phyloP scores from a whole-genome alignment of 2,797 vertebrate genomes.

The Sebastes matsubarae region DNA sequence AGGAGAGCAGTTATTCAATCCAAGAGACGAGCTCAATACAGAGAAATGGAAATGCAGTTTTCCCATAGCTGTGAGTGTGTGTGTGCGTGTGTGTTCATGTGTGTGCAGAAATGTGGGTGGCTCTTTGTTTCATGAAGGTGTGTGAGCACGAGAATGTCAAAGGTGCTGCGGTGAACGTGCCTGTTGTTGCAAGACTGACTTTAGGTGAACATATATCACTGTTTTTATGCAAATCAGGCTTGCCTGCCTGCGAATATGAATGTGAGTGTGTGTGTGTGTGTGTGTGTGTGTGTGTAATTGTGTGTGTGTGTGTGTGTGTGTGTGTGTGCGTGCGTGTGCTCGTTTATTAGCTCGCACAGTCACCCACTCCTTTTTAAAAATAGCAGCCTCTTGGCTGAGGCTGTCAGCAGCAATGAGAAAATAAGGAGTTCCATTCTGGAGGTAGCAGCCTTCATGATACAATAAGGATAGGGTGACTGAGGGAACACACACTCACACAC shows the following conservation, averaged over 20 bases:
- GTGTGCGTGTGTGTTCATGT: background rate
- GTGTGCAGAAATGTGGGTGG: slow-evolving; percentile 9
- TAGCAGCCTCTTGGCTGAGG: slow-evolving; percentile 80
- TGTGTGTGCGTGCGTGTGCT: slow-evolving; percentile 51
- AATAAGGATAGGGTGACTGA: slow-evolving; percentile 60
- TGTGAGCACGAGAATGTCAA: slow-evolving; percentile 24
- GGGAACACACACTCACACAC: slow-evolving; percentile 8
- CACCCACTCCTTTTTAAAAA: slow-evolving; percentile 85
- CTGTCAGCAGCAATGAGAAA: slow-evolving; percentile 80
- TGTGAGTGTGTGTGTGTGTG: background rate
- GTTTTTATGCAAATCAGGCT: slow-evolving; percentile 46
- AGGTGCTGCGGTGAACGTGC: slow-evolving; percentile 21
- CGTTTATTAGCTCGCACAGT: slow-evolving; percentile 80
- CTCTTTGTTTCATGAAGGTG: slow-evolving; percentile 39
- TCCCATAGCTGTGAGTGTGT: background rate
- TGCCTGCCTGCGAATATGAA: background rate
- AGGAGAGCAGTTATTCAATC: slow-evolving; percentile 40
- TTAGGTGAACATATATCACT: slow-evolving; percentile 16
- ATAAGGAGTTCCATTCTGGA: slow-evolving; percentile 78
- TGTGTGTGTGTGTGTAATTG: background rate
- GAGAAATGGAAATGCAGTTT: slow-evolving; percentile 14
- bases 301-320: background rate
- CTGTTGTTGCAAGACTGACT: slow-evolving; percentile 30
- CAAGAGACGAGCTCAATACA: background rate
- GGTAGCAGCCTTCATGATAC: slow-evolving; percentile 74